These are phyloP conservation scores for Homarus americanus DNA, from an alignment of 1,140 invertebrate species.

Conservation along the genomic window DNA sequence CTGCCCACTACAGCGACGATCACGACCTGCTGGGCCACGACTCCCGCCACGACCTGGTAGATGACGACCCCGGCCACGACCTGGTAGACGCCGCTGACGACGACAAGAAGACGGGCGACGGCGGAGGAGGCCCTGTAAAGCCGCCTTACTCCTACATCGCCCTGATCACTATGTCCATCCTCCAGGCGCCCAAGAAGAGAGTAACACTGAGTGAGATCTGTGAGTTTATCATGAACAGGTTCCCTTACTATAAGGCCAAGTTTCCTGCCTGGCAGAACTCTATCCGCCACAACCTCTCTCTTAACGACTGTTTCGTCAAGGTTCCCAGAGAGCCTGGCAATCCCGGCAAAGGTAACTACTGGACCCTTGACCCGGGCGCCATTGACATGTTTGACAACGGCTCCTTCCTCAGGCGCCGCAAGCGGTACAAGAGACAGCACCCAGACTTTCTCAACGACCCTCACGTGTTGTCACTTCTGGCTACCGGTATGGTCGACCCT, in stretches of 20 bases:
- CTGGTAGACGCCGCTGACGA: conserved; percentile 37
- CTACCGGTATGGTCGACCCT: conserved; percentile 51
- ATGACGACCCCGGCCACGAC: not conserved
- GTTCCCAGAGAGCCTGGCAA: conserved; percentile 98
- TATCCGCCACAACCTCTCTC: conserved; percentile 96
- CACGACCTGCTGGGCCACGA: conserved; percentile 34
- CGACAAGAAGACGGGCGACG: conserved; percentile 68
- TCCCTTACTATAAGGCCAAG: conserved; percentile 97
- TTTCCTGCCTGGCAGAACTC: conserved; percentile 98
- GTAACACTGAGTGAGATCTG: conserved; percentile 98
- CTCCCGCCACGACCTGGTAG: conserved; percentile 4
- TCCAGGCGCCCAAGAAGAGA: conserved; percentile 98
- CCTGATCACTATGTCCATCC: conserved; percentile 97
- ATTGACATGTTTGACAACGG: conserved; percentile 99
- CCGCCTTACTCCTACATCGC: conserved; percentile 99
- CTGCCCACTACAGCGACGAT: conserved; percentile 52
- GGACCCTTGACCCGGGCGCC: conserved; percentile 97
- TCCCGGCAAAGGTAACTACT: conserved; percentile 99
- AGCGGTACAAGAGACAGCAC: conserved; percentile 94
- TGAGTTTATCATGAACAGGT: conserved; percentile 99
- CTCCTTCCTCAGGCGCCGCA: conserved; percentile 94
- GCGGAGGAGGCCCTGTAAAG: conserved; percentile 84
- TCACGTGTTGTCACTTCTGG: conserved; percentile 69
- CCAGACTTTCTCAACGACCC: conserved; percentile 77
- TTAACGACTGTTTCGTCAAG: conserved; percentile 99